phyloP scores from a whole-genome alignment of 1,140 invertebrate species.

The Chironomus striatipennis region DNA sequence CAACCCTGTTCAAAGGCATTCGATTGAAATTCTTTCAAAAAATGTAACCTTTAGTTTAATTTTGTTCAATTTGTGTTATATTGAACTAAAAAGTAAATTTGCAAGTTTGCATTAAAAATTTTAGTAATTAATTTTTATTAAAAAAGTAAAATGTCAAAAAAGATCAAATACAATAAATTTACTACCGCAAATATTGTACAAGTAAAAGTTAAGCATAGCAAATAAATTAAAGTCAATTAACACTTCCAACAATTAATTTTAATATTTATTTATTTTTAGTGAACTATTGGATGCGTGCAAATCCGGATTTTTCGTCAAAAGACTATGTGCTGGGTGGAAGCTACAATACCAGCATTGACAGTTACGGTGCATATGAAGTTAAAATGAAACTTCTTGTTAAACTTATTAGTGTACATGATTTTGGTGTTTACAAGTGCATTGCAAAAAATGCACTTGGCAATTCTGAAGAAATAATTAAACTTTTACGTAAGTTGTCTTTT shows the following conservation, averaged over 20 bases:
- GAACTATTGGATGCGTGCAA: constrained; percentile 47
- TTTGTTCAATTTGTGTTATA: too few species aligned
- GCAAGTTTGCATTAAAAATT: too few species aligned
- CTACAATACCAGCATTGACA: constrained; percentile 44
- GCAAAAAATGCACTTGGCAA: constrained; percentile 50
- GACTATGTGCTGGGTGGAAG: constrained; percentile 41
- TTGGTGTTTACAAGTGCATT: constrained; percentile 51
- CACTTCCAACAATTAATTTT: not conserved
- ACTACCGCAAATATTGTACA: too few species aligned
- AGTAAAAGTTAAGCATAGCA: too few species aligned
- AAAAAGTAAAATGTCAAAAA: too few species aligned
- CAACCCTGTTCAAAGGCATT: too few species aligned
- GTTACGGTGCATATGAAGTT: constrained; percentile 47
- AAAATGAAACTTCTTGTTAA: constrained; percentile 49
- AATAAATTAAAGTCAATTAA: too few species aligned
- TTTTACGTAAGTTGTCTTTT: constrained; percentile 43
- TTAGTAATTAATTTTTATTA: not conserved
- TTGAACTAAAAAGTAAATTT: too few species aligned
- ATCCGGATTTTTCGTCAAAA: constrained; percentile 27
- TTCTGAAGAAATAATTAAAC: constrained; percentile 47
- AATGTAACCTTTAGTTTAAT: too few species aligned
- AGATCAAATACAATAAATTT: too few species aligned
- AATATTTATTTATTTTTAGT: constrained; percentile 30
- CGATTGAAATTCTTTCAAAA: too few species aligned
- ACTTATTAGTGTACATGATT: constrained; percentile 46